Percentiles rank a stretch among this genome's conserved stretches.
These are phyloP conservation scores for Promerops cafer DNA, from an alignment of 2,113 vertebrate genomes.

Conservation along the genomic window DNA sequence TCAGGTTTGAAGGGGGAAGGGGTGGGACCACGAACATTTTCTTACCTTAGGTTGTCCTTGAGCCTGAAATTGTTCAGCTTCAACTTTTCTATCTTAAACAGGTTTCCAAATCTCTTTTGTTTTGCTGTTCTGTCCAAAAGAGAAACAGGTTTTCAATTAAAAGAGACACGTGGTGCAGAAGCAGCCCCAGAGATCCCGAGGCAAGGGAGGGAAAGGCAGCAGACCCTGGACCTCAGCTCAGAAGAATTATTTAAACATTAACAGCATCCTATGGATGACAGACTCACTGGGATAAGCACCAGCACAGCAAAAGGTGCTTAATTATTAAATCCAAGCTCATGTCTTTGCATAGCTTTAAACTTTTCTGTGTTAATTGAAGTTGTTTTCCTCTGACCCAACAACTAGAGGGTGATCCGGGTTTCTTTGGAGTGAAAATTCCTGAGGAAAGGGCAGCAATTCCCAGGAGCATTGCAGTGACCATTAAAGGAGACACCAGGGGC, in stretches of 20 bases:
- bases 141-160: not conserved
- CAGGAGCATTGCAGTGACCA: not conserved
- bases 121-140: slow-evolving; percentile 57
- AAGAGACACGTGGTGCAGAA: not conserved
- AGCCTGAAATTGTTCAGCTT: slow-evolving; percentile 57
- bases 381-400: not conserved
- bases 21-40: not conserved
- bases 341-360: not conserved
- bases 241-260: not conserved
- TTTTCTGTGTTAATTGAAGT: not conserved
- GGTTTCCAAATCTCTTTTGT: slow-evolving; percentile 50
- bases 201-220: not conserved
- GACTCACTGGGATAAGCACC: not conserved
- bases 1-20: not conserved
- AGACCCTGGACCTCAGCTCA: not conserved
- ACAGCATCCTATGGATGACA: not conserved
- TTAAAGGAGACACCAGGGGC: not conserved
- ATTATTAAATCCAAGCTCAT: not conserved
- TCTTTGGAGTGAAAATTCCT: not conserved
- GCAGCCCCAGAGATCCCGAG: not conserved
- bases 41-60: slow-evolving; percentile 67
- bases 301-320: not conserved
- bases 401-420: not conserved
- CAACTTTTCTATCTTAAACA: slow-evolving; percentile 70
- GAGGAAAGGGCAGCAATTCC: not conserved